A percentile compares a stretch with the other conserved stretches of the same genome.
These are phyloP conservation scores for Drosophila yakuba DNA, from an alignment of 1,140 invertebrate genomes.

Conservation along the genomic window DNA sequence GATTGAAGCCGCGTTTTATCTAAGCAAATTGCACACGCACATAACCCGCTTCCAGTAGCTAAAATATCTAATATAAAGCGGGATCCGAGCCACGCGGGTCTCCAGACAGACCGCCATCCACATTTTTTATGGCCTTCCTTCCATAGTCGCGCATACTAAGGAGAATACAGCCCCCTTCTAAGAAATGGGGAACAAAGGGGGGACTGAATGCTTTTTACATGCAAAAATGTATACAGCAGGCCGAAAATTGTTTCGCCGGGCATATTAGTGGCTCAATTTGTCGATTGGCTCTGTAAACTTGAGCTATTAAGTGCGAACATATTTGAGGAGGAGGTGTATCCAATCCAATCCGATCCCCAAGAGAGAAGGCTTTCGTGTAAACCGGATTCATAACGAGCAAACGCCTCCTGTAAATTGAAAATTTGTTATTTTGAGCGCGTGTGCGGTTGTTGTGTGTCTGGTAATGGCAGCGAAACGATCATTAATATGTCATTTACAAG, in stretches of 20 bases:
- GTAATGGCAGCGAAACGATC: constrained; percentile 55
- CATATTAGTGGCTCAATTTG: constrained; percentile 77
- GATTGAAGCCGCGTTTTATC: constrained; percentile 54
- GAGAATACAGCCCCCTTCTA: too few relatives aligned
- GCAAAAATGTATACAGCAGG: constrained; percentile 39
- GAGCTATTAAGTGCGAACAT: constrained; percentile 83
- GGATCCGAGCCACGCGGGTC: constrained; percentile 33
- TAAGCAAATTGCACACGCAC: constrained; percentile 78
- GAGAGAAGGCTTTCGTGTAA: constrained; percentile 69
- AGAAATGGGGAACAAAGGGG: not conserved
- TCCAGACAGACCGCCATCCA: constrained; percentile 8
- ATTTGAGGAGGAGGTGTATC: constrained; percentile 55
- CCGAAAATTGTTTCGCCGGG: constrained; percentile 39
- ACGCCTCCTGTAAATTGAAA: constrained; percentile 63
- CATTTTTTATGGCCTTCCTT: constrained; percentile 35
- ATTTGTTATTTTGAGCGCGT: constrained; percentile 76
- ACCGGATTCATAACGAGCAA: constrained; percentile 66
- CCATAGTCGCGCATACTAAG: constrained; percentile 46
- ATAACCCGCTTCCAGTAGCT: constrained; percentile 78
- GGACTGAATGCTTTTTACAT: constrained; percentile 37
- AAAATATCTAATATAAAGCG: constrained; percentile 60
- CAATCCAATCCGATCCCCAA: constrained; percentile 12
- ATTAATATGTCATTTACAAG: constrained; percentile 83
- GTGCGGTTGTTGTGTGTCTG: constrained; percentile 44
- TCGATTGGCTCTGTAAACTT: constrained; percentile 78